Evolutionary conservation across 2,888 invertebrate genomes (phyloP).

Genomic region (Beris morrisii): DNA sequence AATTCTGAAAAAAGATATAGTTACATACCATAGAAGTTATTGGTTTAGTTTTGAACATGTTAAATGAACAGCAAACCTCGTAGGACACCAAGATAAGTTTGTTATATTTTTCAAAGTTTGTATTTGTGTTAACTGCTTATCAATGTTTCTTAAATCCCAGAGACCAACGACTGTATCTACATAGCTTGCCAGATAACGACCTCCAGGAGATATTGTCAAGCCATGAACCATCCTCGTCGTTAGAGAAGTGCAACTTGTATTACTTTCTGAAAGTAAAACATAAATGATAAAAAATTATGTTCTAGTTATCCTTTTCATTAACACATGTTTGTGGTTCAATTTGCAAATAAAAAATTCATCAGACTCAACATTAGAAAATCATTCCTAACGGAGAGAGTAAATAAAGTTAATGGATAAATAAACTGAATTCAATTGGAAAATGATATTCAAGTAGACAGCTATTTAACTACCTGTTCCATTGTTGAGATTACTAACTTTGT

Average conservation of each 20-base stretch:
- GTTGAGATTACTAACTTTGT: too few species aligned
- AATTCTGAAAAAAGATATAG: slow-evolving; percentile 54
- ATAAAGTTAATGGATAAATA: too few species aligned
- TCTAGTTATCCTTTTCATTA: too few species aligned
- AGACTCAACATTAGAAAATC: not conserved
- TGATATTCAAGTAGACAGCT: too few species aligned
- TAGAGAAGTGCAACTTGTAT: slow-evolving; percentile 53
- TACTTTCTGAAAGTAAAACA: slow-evolving; percentile 62
- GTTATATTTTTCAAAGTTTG: slow-evolving; percentile 67
- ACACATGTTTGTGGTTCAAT: too few species aligned
- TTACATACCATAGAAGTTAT: not conserved
- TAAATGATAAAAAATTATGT: not conserved
- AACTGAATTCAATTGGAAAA: too few species aligned
- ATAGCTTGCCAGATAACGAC: slow-evolving; percentile 81
- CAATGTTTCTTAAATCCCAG: slow-evolving; percentile 88
- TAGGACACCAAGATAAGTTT: slow-evolving; percentile 87
- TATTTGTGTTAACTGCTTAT: slow-evolving; percentile 76
- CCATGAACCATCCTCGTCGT: slow-evolving; percentile 84
- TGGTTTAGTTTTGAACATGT: too few species aligned
- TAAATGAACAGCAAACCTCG: slow-evolving; percentile 58
- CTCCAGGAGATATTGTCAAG: slow-evolving; percentile 75
- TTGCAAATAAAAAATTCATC: not conserved
- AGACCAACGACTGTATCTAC: slow-evolving; percentile 78
- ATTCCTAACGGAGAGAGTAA: too few species aligned
- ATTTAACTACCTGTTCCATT: too few species aligned